Evolutionary conservation across 2,888 invertebrate genomes (phyloP), one percentile per base, ranked within the genome.

Genomic region (Mayetiola destructor): DNA sequence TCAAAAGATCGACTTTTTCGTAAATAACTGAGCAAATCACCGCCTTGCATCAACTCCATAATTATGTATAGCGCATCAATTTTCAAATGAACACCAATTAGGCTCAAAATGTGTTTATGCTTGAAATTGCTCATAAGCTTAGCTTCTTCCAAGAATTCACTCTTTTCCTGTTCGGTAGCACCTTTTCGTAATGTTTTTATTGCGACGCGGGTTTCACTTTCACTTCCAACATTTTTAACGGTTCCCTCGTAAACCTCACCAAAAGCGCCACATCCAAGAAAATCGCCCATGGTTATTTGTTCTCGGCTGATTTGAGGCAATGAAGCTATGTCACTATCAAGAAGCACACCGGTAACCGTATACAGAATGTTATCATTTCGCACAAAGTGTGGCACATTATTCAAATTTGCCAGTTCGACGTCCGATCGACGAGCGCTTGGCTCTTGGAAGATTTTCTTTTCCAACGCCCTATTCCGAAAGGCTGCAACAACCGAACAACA

Each of bases 41-140:
- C 96, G 4, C 89, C 94, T 69, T 94, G 90, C 99, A 99, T 99
- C 18, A 97, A 78, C 69, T 99, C 97, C 80, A 97, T 84, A 53
- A 99, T 86, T 61, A 99, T 84, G 64, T 91, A 89, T 65, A 92
- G 87, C 8, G 93, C 88, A 67, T 95, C 93, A 62, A 88, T 86
- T 68, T 96, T 93, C 30, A 95, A 78, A 66, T 95, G 96, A 5
- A 99, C 92, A 1, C 97, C 97, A 9, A 97, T 77, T 30, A 97
- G 76, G 60, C 89, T 80, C 27, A 99, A 76, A 57, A 99, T 96
- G 67, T 99, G 94, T 60, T 93, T 88, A 69, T 99, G 96, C 64
- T 90, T 89, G 70, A 99, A 96, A 69, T 96, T 94, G 57, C 91
- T 90, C 95, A 99, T 96, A 48, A 97, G 73, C 63, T 92, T 86